phyloP scores from a whole-genome alignment of 2,113 vertebrate species.

The Etheostoma spectabile region DNA sequence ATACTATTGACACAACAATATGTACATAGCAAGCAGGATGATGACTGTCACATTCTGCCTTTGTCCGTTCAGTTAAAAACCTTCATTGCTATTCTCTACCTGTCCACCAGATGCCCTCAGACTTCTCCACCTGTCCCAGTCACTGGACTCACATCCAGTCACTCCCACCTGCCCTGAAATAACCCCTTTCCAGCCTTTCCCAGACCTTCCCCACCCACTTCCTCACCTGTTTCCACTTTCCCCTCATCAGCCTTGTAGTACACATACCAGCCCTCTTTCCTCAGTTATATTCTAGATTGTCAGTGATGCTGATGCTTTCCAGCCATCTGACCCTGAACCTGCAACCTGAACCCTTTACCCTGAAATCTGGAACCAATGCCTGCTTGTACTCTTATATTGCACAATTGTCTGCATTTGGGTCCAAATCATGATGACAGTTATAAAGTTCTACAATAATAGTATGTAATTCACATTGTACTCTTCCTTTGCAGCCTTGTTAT shows the following conservation, averaged over 20 bases:
- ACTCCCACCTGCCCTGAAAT: not conserved
- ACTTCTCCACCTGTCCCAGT: not conserved
- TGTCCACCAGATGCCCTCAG: not conserved
- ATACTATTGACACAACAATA: not conserved
- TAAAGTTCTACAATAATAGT: constrained; percentile 6
- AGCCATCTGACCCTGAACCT: not conserved
- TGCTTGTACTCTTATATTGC: not conserved
- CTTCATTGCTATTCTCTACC: not conserved
- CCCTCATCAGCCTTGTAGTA: not conserved
- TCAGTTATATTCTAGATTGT: not conserved
- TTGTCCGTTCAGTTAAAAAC: not conserved
- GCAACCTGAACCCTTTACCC: not conserved
- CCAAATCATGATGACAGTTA: not conserved
- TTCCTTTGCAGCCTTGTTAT: constrained; percentile 6
- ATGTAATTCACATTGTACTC: not conserved
- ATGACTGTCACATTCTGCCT: not conserved
- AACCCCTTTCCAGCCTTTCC: not conserved
- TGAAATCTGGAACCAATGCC: not conserved
- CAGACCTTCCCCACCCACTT: not conserved
- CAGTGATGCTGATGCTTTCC: not conserved
- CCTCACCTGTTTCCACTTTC: constrained; percentile 5
- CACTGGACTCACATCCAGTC: not conserved
- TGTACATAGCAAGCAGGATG: not conserved
- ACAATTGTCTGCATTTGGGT: not conserved
- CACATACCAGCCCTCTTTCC: not conserved